A percentile compares a stretch with the other conserved stretches of the same genome.
These are phyloP conservation scores for Tachycineta bicolor DNA, from an alignment of 2,113 vertebrate species.

Conservation along the genomic window DNA sequence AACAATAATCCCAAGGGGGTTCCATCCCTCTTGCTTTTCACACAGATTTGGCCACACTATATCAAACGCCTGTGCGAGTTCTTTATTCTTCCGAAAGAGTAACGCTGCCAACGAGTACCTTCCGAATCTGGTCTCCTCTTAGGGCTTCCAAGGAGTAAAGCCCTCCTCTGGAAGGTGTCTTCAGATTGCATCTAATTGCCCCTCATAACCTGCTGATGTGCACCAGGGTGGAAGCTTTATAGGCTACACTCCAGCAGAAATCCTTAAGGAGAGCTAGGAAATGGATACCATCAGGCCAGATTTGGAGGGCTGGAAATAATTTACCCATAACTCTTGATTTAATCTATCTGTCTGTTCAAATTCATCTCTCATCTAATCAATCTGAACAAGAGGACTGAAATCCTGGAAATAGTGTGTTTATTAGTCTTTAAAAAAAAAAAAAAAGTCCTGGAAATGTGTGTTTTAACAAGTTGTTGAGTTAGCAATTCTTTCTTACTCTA, in stretches of 20 bases:
- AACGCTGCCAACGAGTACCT: background rate
- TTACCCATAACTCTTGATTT: constrained; percentile 50
- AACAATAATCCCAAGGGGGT: background rate
- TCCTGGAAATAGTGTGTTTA: constrained; percentile 45
- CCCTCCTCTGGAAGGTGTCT: background rate
- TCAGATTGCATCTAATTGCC: background rate
- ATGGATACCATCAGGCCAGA: constrained; percentile 58
- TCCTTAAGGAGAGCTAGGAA: constrained; percentile 38
- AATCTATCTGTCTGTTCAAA: constrained; percentile 65
- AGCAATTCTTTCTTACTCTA: constrained; percentile 37
- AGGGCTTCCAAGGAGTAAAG: background rate
- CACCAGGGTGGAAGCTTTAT: background rate
- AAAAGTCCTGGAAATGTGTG: constrained; percentile 14
- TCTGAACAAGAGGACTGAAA: constrained; percentile 25
- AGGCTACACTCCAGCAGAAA: constrained; percentile 17
- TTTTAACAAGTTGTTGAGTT: constrained; percentile 51
- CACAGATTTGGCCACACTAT: background rate
- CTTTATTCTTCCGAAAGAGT: background rate
- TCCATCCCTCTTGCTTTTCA: constrained; percentile 6
- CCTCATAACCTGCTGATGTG: background rate
- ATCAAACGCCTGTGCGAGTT: background rate
- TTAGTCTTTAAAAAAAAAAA: background rate
- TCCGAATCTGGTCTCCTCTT: background rate
- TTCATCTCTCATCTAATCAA: constrained; percentile 59
- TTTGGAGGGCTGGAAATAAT: constrained; percentile 60